Evolutionary conservation across 2,797 vertebrate genomes (phyloP).

Genomic region (Nannoperca obscura): DNA sequence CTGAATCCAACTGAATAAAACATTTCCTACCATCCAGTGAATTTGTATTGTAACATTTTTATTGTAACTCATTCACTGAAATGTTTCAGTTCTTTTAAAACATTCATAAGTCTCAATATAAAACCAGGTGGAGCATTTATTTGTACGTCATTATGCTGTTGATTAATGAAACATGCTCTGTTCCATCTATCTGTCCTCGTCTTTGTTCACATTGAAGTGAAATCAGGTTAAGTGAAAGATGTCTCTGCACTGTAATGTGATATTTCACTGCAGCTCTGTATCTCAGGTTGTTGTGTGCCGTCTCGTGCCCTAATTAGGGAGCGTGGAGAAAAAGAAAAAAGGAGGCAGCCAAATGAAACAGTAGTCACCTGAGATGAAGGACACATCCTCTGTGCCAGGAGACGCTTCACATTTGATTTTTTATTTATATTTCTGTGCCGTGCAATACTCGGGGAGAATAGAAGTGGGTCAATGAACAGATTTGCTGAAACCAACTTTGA

Average conservation of each 20-base stretch:
- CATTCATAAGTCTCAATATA: neutral
- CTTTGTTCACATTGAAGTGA: constrained; percentile 80
- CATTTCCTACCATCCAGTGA: neutral
- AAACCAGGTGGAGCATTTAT: constrained; percentile 4
- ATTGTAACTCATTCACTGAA: neutral
- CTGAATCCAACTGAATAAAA: no score
- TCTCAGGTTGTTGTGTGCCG: constrained; percentile 80
- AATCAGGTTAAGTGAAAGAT: constrained; percentile 82
- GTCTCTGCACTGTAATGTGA: constrained; percentile 71
- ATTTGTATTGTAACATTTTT: neutral
- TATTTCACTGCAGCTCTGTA: constrained; percentile 51
- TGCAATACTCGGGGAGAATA: constrained; percentile 63
- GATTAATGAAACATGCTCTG: constrained; percentile 68
- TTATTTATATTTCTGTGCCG: constrained; percentile 83
- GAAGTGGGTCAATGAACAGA: constrained; percentile 86
- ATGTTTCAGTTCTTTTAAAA: neutral
- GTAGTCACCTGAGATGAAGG: constrained; percentile 89
- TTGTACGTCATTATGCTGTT: constrained; percentile 45
- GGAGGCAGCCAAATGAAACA: constrained; percentile 76
- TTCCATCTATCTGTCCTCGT: constrained; percentile 52
- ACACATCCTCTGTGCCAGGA: constrained; percentile 82
- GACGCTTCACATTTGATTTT: constrained; percentile 81
- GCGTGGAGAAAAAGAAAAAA: constrained; percentile 48
- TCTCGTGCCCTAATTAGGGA: constrained; percentile 86
- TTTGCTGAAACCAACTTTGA: constrained; percentile 84